Evolutionary conservation across 2,888 invertebrate genomes (phyloP).

Genomic region (Celastrina argiolus): DNA sequence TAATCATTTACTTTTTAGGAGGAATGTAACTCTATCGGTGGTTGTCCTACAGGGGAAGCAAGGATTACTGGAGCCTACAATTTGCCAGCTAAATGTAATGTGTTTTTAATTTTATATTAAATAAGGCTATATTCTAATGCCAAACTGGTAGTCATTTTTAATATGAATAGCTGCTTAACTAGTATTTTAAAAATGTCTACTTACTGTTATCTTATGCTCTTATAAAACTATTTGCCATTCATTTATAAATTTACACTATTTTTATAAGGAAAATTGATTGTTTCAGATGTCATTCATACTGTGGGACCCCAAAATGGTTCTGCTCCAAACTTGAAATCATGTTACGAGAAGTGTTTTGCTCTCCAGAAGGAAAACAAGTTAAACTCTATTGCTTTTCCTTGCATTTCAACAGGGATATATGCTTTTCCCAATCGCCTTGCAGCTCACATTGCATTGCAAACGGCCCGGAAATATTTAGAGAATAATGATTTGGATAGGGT

Average conservation of each 20-base stretch:
- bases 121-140: too few species aligned
- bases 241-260: constrained; percentile 18
- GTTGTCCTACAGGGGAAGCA: constrained; percentile 89
- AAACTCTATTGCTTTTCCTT: constrained; percentile 88
- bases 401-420: constrained; percentile 94
- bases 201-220: too few species aligned
- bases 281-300: constrained; percentile 90
- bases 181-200: too few species aligned
- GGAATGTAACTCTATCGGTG: constrained; percentile 84
- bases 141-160: too few species aligned
- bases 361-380: constrained; percentile 76
- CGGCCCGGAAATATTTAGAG: constrained; percentile 82
- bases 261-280: constrained; percentile 39
- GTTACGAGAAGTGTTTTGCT: constrained; percentile 83
- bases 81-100: constrained; percentile 89
- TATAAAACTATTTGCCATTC: too few species aligned
- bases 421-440: constrained; percentile 90
- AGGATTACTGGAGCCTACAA: constrained; percentile 90
- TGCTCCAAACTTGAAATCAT: constrained; percentile 79
- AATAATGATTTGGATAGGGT: constrained; percentile 80
- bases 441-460: constrained; percentile 83
- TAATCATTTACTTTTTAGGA: constrained; percentile 51
- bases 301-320: constrained; percentile 90
- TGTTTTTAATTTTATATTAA: constrained; percentile 28
- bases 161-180: too few species aligned